phyloP scores from a whole-genome alignment of 2,888 invertebrate species.

The Synanthedon andrenaeformis region DNA sequence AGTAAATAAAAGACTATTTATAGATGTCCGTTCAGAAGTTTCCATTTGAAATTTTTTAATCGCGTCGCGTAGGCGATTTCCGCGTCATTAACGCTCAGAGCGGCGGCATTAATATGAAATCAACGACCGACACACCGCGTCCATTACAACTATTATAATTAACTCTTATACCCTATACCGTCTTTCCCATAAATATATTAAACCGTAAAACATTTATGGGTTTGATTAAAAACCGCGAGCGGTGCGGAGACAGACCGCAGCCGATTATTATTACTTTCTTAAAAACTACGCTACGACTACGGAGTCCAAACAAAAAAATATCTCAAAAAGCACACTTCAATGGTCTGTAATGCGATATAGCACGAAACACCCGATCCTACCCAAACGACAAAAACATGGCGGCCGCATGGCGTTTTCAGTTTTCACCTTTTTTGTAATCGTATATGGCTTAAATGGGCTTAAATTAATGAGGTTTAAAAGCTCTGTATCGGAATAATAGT shows the following conservation, averaged over 20 bases:
- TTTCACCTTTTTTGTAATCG: slow-evolving; percentile 15
- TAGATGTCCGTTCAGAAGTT: neutral
- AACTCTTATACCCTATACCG: slow-evolving; percentile 2
- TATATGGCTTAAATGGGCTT: neutral
- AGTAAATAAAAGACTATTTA: neutral
- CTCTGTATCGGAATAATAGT: too few species aligned
- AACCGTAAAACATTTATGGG: neutral
- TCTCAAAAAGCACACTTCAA: neutral
- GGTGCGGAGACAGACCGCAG: neutral
- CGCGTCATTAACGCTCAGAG: slow-evolving; percentile 26
- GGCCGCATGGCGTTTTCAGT: slow-evolving; percentile 21
- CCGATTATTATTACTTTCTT: neutral
- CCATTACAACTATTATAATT: slow-evolving; percentile 20
- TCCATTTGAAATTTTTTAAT: slow-evolving; percentile 28
- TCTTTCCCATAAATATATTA: neutral
- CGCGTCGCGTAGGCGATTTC: slow-evolving; percentile 41
- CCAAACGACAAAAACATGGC: slow-evolving; percentile 29
- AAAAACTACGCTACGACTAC: neutral
- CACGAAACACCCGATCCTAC: slow-evolving; percentile 28
- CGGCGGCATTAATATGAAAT: slow-evolving; percentile 26
- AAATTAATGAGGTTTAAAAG: neutral
- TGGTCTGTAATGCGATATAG: slow-evolving; percentile 32
- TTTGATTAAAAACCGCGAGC: neutral
- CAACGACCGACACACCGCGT: slow-evolving; percentile 31
- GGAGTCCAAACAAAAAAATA: neutral